These are phyloP conservation scores for Pemphigus obesinymphae DNA, from an alignment of 1,140 invertebrate genomes.

Conservation along the genomic window DNA sequence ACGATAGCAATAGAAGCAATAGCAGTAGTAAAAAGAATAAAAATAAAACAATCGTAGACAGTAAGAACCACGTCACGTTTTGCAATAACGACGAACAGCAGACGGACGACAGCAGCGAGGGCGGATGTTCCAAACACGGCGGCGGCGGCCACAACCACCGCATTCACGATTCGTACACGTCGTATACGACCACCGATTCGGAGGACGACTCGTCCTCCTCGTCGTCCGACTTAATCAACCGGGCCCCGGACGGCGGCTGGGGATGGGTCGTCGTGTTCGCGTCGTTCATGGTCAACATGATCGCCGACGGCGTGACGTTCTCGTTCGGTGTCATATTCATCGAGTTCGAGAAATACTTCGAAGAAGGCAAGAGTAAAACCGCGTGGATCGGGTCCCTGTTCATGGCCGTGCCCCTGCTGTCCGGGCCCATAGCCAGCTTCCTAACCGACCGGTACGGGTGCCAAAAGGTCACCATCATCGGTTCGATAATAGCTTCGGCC, in stretches of 20 bases:
- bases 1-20: not conserved
- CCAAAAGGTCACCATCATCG: conserved; percentile 47
- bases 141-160: not conserved
- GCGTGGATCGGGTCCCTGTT: conserved; percentile 85
- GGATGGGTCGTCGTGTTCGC: conserved; percentile 88
- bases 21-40: not conserved
- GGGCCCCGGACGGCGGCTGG: conserved; percentile 77
- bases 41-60: not conserved
- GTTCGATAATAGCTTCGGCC: conserved; percentile 61
- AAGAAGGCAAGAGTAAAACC: conserved; percentile 64
- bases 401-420: conserved; percentile 83
- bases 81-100: not conserved
- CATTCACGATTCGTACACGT: conserved; percentile 19
- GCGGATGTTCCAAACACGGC: not conserved
- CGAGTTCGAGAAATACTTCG: conserved; percentile 74
- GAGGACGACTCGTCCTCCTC: conserved; percentile 31
- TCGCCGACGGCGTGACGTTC: conserved; percentile 84
- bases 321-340: conserved; percentile 79
- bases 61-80: conserved; percentile 27
- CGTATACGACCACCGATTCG: conserved; percentile 26
- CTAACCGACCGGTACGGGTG: conserved; percentile 66
- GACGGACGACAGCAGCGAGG: not conserved
- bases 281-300: conserved; percentile 84
- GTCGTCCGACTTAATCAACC: conserved; percentile 52
- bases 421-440: conserved; percentile 82